Evolutionary conservation across 2,113 vertebrate genomes (phyloP).

Genomic region (Phalacrocorax brasilianus): DNA sequence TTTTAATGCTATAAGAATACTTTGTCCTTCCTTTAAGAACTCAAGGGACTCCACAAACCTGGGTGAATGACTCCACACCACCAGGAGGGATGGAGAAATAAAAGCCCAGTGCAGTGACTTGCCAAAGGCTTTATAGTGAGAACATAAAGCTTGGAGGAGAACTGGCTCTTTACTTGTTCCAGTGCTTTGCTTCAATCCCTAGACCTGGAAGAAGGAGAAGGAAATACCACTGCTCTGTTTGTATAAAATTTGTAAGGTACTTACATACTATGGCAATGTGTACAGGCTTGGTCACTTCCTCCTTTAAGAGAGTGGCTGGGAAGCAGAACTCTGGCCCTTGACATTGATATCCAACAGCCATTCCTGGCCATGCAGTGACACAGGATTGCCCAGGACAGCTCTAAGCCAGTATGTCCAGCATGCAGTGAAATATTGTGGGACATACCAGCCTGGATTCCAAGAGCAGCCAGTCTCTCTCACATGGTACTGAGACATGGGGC

Average conservation of each 20-base stretch:
- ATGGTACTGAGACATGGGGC: not conserved
- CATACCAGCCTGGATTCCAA: not conserved
- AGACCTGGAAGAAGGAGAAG: slow-evolving; percentile 13
- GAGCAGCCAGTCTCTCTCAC: not conserved
- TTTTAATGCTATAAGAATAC: not conserved
- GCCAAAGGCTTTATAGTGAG: not conserved
- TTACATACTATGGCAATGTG: not conserved
- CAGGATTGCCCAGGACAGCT: not conserved
- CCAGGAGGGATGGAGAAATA: not conserved
- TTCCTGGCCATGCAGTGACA: not conserved
- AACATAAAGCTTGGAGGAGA: not conserved
- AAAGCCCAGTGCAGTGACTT: not conserved
- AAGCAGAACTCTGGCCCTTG: not conserved
- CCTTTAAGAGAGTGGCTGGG: not conserved
- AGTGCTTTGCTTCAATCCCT: not conserved
- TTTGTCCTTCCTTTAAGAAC: not conserved
- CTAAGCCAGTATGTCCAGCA: not conserved
- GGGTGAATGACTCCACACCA: not conserved
- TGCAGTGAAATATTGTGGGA: not conserved
- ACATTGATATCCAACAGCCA: not conserved
- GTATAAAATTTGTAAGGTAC: not conserved
- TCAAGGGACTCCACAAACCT: not conserved
- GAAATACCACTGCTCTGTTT: slow-evolving; percentile 24
- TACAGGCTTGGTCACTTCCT: not conserved
- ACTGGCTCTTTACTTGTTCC: not conserved